Percentiles rank a stretch among this genome's conserved stretches.
phyloP scores from a whole-genome alignment of 2,888 invertebrate genomes.

The Drosophila kambysellisi region DNA sequence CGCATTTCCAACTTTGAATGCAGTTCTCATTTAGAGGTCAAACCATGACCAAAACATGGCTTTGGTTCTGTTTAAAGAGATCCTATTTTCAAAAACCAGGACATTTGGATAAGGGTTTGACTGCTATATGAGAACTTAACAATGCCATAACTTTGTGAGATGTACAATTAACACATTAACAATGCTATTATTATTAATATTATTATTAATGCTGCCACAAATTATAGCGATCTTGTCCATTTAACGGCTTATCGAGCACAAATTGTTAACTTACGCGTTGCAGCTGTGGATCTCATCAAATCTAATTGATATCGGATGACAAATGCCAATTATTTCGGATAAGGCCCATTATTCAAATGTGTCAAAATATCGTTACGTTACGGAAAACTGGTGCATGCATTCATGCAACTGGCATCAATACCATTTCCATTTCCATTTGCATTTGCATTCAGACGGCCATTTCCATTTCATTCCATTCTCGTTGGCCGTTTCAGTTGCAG shows the following conservation, averaged over 20 bases:
- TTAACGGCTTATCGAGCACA: not conserved
- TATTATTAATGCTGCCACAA: not conserved
- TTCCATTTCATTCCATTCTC: constrained; percentile 5
- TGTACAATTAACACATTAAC: not conserved
- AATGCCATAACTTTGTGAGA: not conserved
- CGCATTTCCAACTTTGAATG: not conserved
- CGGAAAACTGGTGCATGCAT: not conserved
- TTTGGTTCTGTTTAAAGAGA: not conserved
- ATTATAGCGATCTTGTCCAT: not conserved
- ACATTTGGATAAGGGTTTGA: not conserved
- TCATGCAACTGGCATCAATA: constrained; percentile 40
- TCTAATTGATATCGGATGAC: constrained; percentile 13
- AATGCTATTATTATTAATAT: not conserved
- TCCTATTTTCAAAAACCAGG: not conserved
- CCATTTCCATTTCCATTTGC: constrained; percentile 18
- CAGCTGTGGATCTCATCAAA: constrained; percentile 7
- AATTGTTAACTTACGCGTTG: not conserved
- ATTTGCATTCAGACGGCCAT: constrained; percentile 11
- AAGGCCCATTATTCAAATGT: constrained; percentile 52
- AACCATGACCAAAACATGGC: too few species aligned
- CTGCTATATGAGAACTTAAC: not conserved
- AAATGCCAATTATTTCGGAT: constrained; percentile 34
- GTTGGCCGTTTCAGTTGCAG: constrained; percentile 8
- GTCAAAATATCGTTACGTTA: constrained; percentile 55
- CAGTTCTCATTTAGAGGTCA: too few species aligned